A percentile compares a stretch with the other conserved stretches of the same genome.
These are phyloP conservation scores for Odobenus rosmarus DNA, from an alignment of 2,113 vertebrate species.

Conservation along the genomic window DNA sequence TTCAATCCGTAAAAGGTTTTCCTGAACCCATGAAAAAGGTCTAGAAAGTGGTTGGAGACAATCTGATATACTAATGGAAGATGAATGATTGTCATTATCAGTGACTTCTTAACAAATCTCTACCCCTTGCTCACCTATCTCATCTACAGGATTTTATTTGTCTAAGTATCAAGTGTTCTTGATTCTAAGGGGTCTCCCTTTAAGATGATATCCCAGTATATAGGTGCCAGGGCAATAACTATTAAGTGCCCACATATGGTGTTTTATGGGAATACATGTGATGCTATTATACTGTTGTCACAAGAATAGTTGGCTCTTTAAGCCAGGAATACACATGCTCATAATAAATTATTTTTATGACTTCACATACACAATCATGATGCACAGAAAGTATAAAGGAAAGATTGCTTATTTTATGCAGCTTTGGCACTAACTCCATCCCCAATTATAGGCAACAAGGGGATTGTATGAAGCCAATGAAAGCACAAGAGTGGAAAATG, in stretches of 20 bases:
- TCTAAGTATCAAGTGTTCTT: background rate
- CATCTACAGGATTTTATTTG: background rate
- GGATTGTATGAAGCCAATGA: constrained; percentile 63
- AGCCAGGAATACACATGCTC: constrained; percentile 66
- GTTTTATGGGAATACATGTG: constrained; percentile 64
- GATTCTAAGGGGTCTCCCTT: background rate
- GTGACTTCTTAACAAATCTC: background rate
- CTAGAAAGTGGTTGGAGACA: background rate
- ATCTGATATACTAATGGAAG: background rate
- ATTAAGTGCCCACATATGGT: constrained; percentile 64
- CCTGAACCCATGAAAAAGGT: background rate
- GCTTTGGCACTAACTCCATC: constrained; percentile 66
- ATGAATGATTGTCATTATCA: background rate
- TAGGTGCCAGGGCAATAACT: constrained; percentile 51
- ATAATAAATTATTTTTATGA: constrained; percentile 78
- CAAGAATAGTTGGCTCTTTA: constrained; percentile 64
- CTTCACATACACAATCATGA: constrained; percentile 65
- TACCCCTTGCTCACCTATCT: background rate
- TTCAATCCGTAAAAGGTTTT: background rate
- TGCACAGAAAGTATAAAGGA: constrained; percentile 61
- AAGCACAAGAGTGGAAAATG: constrained; percentile 64
- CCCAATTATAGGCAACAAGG: constrained; percentile 62
- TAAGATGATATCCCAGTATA: constrained; percentile 5
- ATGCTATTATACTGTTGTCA: constrained; percentile 65
- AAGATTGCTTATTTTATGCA: constrained; percentile 68